A percentile compares a stretch with the other conserved stretches of the same genome.
Evolutionary conservation across 2,113 vertebrate species (phyloP).

Genomic region (Podiceps cristatus): DNA sequence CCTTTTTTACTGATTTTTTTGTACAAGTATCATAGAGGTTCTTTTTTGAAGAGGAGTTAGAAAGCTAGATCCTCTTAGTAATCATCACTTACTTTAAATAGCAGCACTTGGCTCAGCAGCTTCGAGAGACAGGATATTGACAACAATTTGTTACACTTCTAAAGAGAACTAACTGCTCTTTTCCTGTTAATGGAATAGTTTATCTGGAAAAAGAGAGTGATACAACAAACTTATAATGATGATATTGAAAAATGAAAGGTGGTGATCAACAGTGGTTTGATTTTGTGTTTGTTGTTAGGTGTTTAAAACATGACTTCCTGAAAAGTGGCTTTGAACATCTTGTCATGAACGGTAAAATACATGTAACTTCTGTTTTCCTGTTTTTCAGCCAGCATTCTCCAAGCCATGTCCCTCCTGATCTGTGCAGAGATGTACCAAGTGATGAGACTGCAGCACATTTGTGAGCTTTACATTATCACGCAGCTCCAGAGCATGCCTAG

Average conservation of each 20-base stretch:
- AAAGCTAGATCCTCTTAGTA: background rate
- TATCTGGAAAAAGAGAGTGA: background rate
- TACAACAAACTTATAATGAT: background rate
- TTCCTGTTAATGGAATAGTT: background rate
- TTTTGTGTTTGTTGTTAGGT: background rate
- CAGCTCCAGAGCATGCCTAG: constrained; percentile 97
- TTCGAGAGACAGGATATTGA: background rate
- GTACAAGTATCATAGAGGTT: background rate
- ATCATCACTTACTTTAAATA: background rate
- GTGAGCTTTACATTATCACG: constrained; percentile 93
- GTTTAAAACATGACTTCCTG: background rate
- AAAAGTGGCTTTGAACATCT: background rate
- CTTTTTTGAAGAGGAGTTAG: background rate
- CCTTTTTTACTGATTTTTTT: background rate
- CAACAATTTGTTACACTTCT: background rate
- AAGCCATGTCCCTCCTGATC: constrained; percentile 95
- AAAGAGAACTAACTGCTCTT: background rate
- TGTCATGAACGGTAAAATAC: background rate
- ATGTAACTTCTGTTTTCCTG: background rate
- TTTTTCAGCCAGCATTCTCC: constrained; percentile 89
- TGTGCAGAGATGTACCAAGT: constrained; percentile 99
- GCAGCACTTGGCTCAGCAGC: background rate
- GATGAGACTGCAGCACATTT: constrained; percentile 93
- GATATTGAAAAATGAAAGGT: background rate
- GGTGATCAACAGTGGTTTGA: background rate